Evolutionary conservation across 2,888 invertebrate genomes (phyloP).

Genomic region (Pollenia amentaria): DNA sequence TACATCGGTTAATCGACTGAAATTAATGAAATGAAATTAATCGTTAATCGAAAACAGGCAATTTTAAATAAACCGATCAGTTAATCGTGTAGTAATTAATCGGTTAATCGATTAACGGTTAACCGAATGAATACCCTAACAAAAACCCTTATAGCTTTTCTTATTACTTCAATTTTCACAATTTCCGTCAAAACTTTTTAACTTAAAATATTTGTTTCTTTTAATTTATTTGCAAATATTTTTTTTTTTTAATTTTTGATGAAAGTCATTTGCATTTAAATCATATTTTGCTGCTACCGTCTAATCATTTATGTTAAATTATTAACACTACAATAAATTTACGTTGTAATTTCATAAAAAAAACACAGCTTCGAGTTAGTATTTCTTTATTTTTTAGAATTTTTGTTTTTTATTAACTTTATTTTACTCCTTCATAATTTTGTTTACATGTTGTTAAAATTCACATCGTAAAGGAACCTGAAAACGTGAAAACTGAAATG

Average conservation of each 20-base stretch:
- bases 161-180: neutral
- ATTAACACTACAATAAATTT: constrained; percentile 57
- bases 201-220: neutral
- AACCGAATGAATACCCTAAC: no score
- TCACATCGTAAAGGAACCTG: neutral
- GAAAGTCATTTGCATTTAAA: constrained; percentile 34
- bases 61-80: no score
- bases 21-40: no score
- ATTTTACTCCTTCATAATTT: constrained; percentile 55
- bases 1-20: no score
- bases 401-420: constrained; percentile 34
- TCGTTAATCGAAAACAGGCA: no score
- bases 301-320: constrained; percentile 51
- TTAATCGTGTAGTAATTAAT: no score
- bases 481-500: constrained; percentile 29
- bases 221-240: neutral
- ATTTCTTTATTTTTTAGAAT: neutral
- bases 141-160: no score
- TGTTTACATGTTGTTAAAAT: constrained; percentile 65
- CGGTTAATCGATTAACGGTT: no score
- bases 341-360: constrained; percentile 12
- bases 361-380: neutral
- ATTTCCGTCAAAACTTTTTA: neutral
- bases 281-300: constrained; percentile 11
- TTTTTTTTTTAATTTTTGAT: neutral